phyloP scores from a whole-genome alignment of 2,113 vertebrate species.

The Pseudorasbora parva region DNA sequence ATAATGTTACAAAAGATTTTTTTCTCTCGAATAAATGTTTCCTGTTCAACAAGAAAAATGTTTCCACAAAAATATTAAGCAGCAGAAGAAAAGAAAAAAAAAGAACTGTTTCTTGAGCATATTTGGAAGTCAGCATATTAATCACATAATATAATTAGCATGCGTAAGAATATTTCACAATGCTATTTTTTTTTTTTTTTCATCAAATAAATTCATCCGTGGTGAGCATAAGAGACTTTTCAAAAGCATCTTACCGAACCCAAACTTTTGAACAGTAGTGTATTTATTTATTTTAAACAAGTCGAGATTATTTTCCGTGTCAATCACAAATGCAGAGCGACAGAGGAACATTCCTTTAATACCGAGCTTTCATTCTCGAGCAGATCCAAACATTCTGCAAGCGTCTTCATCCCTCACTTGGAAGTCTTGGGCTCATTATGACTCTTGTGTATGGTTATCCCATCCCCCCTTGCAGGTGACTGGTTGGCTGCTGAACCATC shows the following conservation, averaged over 20 bases:
- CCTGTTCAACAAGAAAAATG: background rate
- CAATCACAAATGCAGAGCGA: background rate
- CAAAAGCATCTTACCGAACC: background rate
- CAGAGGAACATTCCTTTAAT: background rate
- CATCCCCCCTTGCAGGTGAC: slow-evolving; percentile 74
- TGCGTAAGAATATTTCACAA: too few relatives aligned
- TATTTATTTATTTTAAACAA: background rate
- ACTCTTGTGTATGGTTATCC: slow-evolving; percentile 26
- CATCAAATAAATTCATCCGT: background rate
- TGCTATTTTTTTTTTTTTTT: background rate
- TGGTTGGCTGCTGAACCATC: slow-evolving; percentile 78
- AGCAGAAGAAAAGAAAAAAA: background rate
- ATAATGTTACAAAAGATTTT: background rate
- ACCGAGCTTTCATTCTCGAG: background rate
- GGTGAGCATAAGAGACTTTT: too few relatives aligned
- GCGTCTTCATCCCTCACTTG: background rate
- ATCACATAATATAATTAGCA: too few relatives aligned
- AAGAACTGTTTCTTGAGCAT: background rate
- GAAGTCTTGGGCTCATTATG: slow-evolving; percentile 3
- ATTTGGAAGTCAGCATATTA: too few relatives aligned
- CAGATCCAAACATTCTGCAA: background rate
- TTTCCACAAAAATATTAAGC: background rate
- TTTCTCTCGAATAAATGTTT: background rate
- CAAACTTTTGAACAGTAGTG: background rate
- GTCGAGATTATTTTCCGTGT: background rate